Evolutionary conservation across 2,888 invertebrate genomes (phyloP).

Genomic region (Neoscelio sp.): DNA sequence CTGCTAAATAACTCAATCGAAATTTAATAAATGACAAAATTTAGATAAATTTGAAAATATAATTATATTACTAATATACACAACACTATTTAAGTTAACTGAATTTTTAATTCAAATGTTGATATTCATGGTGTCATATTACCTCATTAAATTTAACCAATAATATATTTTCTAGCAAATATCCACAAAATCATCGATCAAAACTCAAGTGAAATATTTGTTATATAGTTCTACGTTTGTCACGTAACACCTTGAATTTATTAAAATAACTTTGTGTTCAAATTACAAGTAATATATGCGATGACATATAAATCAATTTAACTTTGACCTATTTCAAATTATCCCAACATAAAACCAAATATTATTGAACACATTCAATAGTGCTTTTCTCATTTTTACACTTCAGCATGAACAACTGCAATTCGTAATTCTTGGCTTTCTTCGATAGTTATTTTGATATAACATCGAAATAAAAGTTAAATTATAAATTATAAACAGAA

Average conservation of each 20-base stretch:
- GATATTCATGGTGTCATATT: too few relatives aligned
- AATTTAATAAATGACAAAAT: too few relatives aligned
- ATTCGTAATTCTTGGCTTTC: too few relatives aligned
- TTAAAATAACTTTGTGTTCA: conserved; percentile 3
- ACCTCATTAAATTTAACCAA: conserved; percentile 30
- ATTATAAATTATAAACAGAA: too few relatives aligned
- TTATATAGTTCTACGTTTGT: conserved; percentile 5
- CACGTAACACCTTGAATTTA: conserved; percentile 14
- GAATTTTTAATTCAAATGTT: conserved; percentile 13
- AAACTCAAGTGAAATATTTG: background rate
- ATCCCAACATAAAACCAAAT: background rate
- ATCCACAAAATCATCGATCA: conserved; percentile 33
- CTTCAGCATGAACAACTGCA: too few relatives aligned
- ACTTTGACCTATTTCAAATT: conserved; percentile 27
- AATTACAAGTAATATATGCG: conserved; percentile 12
- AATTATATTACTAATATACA: too few relatives aligned
- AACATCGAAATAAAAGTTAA: too few relatives aligned
- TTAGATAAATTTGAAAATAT: too few relatives aligned
- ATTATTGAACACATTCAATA: too few relatives aligned
- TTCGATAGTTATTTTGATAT: too few relatives aligned
- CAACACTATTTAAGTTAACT: background rate
- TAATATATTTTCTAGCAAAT: conserved; percentile 22
- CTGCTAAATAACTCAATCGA: too few relatives aligned
- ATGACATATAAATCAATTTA: conserved; percentile 13
- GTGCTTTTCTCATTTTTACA: too few relatives aligned